phyloP scores from a whole-genome alignment of 2,797 vertebrate species.

The Poeciliopsis presidionis region DNA sequence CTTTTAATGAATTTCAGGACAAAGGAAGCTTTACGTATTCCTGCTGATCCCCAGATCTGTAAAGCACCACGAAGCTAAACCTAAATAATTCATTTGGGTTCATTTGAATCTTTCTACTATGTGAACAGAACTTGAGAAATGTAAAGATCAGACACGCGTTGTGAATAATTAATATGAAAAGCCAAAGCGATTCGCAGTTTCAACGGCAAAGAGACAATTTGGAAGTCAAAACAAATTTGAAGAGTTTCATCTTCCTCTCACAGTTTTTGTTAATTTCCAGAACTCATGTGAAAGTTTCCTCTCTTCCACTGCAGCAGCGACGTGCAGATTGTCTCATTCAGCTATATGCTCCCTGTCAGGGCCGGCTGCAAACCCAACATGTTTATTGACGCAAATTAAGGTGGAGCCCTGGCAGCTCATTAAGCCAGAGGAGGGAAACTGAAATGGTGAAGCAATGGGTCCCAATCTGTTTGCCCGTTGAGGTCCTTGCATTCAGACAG shows the following conservation, averaged over 20 bases:
- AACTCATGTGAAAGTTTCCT: slow-evolving; percentile 35
- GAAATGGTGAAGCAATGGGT: slow-evolving; percentile 41
- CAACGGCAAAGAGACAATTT: slow-evolving; percentile 20
- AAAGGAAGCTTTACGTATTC: not conserved
- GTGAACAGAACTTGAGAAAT: slow-evolving; percentile 45
- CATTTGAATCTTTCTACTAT: slow-evolving; percentile 6
- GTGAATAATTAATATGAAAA: slow-evolving; percentile 74
- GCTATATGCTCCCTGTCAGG: slow-evolving; percentile 44
- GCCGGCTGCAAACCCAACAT: slow-evolving; percentile 49
- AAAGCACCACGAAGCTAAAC: not conserved
- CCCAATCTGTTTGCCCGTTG: slow-evolving; percentile 30
- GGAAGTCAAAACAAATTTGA: slow-evolving; percentile 16
- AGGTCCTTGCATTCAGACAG: slow-evolving; percentile 45
- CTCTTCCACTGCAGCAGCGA: slow-evolving; percentile 10
- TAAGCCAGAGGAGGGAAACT: slow-evolving; percentile 34
- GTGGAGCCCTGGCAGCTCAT: slow-evolving; percentile 56
- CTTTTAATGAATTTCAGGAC: not conserved
- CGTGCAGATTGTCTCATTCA: slow-evolving; percentile 42
- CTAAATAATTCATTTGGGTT: not conserved
- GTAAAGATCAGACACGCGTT: slow-evolving; percentile 31
- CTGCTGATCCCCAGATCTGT: not conserved
- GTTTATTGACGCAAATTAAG: slow-evolving; percentile 71
- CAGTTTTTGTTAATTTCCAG: slow-evolving; percentile 59
- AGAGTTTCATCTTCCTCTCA: slow-evolving; percentile 39
- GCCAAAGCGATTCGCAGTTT: slow-evolving; percentile 38